These are phyloP conservation scores for Synergus gifuensis DNA, from an alignment of 2,888 invertebrate genomes.

Conservation along the genomic window DNA sequence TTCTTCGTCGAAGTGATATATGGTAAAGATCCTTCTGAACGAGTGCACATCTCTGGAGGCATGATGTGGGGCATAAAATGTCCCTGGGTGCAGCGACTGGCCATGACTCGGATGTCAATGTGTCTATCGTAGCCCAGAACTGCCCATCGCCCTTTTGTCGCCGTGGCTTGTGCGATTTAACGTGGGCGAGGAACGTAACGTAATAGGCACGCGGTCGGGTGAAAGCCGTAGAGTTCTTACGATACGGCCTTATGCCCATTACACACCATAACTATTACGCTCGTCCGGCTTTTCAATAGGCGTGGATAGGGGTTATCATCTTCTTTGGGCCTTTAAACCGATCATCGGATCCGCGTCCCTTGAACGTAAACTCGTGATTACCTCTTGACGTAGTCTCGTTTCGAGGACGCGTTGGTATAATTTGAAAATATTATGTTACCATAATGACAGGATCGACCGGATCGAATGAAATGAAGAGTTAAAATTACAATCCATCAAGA, in stretches of 20 bases:
- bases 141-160: slow-evolving; percentile 55
- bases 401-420: slow-evolving; percentile 17
- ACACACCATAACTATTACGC: slow-evolving; percentile 62
- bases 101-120: slow-evolving; percentile 74
- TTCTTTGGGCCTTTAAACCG: slow-evolving; percentile 7
- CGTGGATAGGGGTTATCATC: slow-evolving; percentile 20
- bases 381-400: slow-evolving; percentile 27
- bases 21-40: not conserved
- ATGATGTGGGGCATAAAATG: slow-evolving; percentile 52
- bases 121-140: slow-evolving; percentile 55
- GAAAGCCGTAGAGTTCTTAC: slow-evolving; percentile 63
- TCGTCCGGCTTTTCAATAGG: slow-evolving; percentile 48
- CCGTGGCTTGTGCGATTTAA: slow-evolving; percentile 60
- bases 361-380: slow-evolving; percentile 24
- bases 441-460: slow-evolving; percentile 27
- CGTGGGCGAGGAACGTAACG: slow-evolving; percentile 66
- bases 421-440: slow-evolving; percentile 39
- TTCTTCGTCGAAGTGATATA: not conserved
- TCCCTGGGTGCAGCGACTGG: slow-evolving; percentile 70
- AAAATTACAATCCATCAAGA: slow-evolving; percentile 22
- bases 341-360: slow-evolving; percentile 24
- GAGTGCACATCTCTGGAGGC: not conserved
- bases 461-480: slow-evolving; percentile 19
- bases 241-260: slow-evolving; percentile 63
- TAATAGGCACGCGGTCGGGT: slow-evolving; percentile 64